Percentiles rank a stretch among this genome's conserved stretches.
Evolutionary conservation across 2,113 vertebrate species (phyloP).

Genomic region (Antechinus stuartii): DNA sequence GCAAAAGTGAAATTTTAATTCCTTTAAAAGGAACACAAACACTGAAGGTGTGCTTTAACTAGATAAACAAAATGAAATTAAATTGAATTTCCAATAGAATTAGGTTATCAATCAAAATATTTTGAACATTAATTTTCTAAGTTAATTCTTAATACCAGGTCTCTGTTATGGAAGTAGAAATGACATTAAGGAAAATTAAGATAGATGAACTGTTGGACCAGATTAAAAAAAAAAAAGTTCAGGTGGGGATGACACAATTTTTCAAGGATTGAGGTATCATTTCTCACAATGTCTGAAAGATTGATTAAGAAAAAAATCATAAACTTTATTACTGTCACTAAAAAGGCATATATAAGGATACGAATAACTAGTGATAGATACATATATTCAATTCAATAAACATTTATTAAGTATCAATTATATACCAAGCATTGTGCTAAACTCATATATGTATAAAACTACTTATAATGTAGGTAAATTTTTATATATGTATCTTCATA

Average conservation of each 20-base stretch:
- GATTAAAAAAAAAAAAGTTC: not conserved
- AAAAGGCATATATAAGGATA: not conserved
- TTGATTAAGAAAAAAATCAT: not conserved
- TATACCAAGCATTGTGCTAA: not conserved
- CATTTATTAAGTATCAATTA: not conserved
- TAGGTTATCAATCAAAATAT: conserved; percentile 23
- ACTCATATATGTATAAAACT: not conserved
- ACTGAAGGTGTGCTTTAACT: not conserved
- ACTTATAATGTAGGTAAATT: not conserved
- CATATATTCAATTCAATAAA: not conserved
- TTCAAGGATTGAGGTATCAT: not conserved
- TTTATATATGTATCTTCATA: not conserved
- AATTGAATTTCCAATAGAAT: not conserved
- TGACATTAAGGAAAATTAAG: not conserved
- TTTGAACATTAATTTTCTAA: not conserved
- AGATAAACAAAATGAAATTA: not conserved
- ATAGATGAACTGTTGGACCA: not conserved
- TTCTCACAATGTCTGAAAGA: not conserved
- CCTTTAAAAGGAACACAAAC: conserved; percentile 25
- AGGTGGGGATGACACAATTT: not conserved
- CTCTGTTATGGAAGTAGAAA: not conserved
- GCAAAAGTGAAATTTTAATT: conserved; percentile 49
- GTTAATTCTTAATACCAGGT: not conserved
- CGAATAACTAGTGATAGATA: not conserved
- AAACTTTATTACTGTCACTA: not conserved